Percentiles rank a stretch among this genome's conserved stretches.
Conservation (phyloP, 2,797 vertebrate species). For the Threskiornis aethiopicus region DNA sequence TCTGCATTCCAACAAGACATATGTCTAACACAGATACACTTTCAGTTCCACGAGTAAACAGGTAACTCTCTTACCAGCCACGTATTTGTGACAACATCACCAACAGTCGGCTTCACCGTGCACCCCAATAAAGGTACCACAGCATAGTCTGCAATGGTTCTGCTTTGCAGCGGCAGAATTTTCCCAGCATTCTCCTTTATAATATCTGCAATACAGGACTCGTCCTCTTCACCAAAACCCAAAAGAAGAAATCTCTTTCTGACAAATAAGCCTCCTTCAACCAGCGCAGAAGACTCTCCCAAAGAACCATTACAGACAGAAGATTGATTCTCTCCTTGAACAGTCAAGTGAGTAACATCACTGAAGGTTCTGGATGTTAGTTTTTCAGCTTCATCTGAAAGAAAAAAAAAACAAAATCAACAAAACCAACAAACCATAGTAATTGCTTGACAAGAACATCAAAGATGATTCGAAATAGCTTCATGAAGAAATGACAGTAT, state of each 20-base stretch:
- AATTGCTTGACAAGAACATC: not conserved
- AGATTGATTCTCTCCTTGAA: slow-evolving; percentile 51
- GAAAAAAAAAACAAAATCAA: not conserved
- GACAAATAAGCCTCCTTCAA: slow-evolving; percentile 83
- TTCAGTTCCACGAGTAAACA: too few relatives aligned
- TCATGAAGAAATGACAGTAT: not conserved
- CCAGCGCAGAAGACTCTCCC: slow-evolving; percentile 68
- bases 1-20: not conserved
- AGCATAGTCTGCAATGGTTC: slow-evolving; percentile 88
- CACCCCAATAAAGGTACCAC: slow-evolving; percentile 92
- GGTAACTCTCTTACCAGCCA: slow-evolving; percentile 89
- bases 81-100: slow-evolving; percentile 93
- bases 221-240: slow-evolving; percentile 86
- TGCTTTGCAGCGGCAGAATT: slow-evolving; percentile 76
- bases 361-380: not conserved
- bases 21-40: not conserved
- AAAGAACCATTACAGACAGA: slow-evolving; percentile 36
- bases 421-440: not conserved
- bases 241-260: slow-evolving; percentile 85
- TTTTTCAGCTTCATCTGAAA: slow-evolving; percentile 76
- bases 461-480: not conserved
- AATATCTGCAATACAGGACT: slow-evolving; percentile 80
- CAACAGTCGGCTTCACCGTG: slow-evolving; percentile 87
- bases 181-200: slow-evolving; percentile 88
- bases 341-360: slow-evolving; percentile 25